These are phyloP conservation scores for Chrysaora quinquecirrha DNA, from an alignment of 30 jellyfish, hydroid and myxozoan species.

Conservation along the genomic window DNA sequence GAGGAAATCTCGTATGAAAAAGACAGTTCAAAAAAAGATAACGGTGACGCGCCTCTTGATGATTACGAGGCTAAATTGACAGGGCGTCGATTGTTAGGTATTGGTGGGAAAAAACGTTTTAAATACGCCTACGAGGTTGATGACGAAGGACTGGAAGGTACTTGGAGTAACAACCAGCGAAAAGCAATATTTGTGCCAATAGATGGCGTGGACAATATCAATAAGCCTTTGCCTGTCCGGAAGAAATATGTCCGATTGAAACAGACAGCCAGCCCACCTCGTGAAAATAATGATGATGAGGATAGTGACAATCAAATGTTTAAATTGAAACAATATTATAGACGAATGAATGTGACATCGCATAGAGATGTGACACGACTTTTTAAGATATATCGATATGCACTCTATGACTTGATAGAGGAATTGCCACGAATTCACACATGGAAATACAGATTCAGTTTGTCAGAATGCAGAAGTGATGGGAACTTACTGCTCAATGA, in stretches of 20 bases:
- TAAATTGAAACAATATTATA: conserved; percentile 20
- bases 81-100: conserved; percentile 45
- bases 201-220: conserved; percentile 63
- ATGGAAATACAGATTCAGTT: conserved; percentile 71
- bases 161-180: conserved; percentile 8
- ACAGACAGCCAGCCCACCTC: background rate
- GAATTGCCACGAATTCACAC: conserved; percentile 58
- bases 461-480: conserved; percentile 81
- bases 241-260: background rate
- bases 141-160: conserved; percentile 7
- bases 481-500: conserved; percentile 81
- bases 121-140: background rate
- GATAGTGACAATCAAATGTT: conserved; percentile 10
- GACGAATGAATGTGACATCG: conserved; percentile 54
- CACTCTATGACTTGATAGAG: conserved; percentile 69
- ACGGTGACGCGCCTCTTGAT: background rate
- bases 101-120: background rate
- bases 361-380: conserved; percentile 33
- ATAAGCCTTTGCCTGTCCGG: conserved; percentile 12
- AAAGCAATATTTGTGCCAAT: conserved; percentile 73
- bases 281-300: conserved; percentile 9
- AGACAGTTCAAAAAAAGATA: background rate
- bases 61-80: conserved; percentile 11
- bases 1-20: background rate
- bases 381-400: conserved; percentile 57